Percentiles rank a stretch among this genome's conserved stretches.
phyloP scores from a whole-genome alignment of 1,140 invertebrate species.

The Drosophila takahashii region DNA sequence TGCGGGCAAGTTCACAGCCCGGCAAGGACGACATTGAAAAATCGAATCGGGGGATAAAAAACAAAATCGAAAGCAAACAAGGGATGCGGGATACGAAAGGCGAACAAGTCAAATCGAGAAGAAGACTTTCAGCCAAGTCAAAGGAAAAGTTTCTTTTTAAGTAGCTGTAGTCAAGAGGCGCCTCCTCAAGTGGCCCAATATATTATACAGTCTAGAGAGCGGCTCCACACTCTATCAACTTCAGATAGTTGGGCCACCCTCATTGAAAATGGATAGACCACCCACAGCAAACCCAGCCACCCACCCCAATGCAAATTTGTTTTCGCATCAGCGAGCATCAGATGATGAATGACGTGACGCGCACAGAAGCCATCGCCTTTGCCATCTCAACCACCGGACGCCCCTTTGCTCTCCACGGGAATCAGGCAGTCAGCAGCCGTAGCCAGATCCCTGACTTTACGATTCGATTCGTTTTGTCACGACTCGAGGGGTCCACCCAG shows the following conservation, averaged over 20 bases:
- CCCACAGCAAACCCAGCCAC: conserved; percentile 4
- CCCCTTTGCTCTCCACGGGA: conserved; percentile 44
- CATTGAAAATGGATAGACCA: conserved; percentile 37
- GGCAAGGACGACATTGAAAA: conserved; percentile 39
- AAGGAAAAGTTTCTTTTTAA: not conserved
- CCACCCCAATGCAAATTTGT: conserved; percentile 65
- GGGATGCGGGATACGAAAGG: not conserved
- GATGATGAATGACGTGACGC: conserved; percentile 78
- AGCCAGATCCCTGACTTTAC: conserved; percentile 30
- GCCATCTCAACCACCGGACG: conserved; percentile 18
- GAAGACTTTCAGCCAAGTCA: conserved; percentile 8
- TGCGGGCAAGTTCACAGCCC: conserved; percentile 73
- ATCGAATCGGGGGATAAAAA: conserved; percentile 38
- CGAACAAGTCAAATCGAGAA: not conserved
- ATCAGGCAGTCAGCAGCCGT: conserved; percentile 64
- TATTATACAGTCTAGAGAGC: conserved; percentile 36
- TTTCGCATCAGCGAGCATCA: conserved; percentile 73
- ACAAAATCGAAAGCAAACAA: conserved; percentile 57
- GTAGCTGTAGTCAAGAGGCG: not conserved
- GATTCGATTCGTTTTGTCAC: conserved; percentile 39
- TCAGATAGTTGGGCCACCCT: conserved; percentile 41
- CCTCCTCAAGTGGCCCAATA: conserved; percentile 25
- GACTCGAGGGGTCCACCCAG: conserved; percentile 17
- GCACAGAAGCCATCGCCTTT: conserved; percentile 41
- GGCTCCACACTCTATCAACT: conserved; percentile 26